Evolutionary conservation across 2,888 invertebrate genomes (phyloP).

Genomic region (Ectemnius continuus): DNA sequence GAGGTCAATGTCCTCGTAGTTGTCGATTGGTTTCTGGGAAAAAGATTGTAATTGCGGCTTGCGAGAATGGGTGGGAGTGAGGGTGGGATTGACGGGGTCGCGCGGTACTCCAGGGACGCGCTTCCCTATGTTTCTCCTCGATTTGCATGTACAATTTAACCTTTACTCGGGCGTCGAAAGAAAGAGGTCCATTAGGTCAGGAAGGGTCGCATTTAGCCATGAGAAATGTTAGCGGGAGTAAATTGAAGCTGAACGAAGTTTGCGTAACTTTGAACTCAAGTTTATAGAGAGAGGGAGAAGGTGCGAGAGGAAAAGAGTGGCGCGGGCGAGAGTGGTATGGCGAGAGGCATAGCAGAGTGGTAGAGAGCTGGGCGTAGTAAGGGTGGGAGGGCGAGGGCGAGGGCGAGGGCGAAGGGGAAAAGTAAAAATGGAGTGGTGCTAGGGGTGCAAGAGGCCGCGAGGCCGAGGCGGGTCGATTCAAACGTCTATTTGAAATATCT

Average conservation of each 20-base stretch:
- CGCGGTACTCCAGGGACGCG: slow-evolving; percentile 6
- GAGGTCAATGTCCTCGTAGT: slow-evolving; percentile 70
- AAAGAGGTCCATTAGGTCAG: slow-evolving; percentile 45
- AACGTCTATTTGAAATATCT: slow-evolving; percentile 62
- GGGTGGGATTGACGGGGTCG: background rate
- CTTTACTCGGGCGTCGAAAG: slow-evolving; percentile 31
- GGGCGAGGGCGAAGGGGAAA: background rate
- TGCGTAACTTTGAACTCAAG: slow-evolving; percentile 71
- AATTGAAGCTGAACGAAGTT: slow-evolving; percentile 73
- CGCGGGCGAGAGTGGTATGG: slow-evolving; percentile 36
- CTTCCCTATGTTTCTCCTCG: slow-evolving; percentile 15
- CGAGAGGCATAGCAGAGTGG: background rate
- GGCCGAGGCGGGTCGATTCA: slow-evolving; percentile 49
- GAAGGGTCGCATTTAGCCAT: slow-evolving; percentile 65
- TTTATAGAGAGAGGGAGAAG: slow-evolving; percentile 59
- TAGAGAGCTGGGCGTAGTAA: slow-evolving; percentile 45
- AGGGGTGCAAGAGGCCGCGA: slow-evolving; percentile 21
- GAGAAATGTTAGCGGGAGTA: slow-evolving; percentile 72
- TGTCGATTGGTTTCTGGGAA: slow-evolving; percentile 61
- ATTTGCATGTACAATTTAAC: slow-evolving; percentile 44
- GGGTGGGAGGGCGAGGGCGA: slow-evolving; percentile 41
- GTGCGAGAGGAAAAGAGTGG: slow-evolving; percentile 39
- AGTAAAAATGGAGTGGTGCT: slow-evolving; percentile 38
- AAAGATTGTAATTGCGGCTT: background rate
- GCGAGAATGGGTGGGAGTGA: background rate